Evolutionary conservation across 2,797 vertebrate genomes (phyloP).

Genomic region (Acestrorhynchus altus): DNA sequence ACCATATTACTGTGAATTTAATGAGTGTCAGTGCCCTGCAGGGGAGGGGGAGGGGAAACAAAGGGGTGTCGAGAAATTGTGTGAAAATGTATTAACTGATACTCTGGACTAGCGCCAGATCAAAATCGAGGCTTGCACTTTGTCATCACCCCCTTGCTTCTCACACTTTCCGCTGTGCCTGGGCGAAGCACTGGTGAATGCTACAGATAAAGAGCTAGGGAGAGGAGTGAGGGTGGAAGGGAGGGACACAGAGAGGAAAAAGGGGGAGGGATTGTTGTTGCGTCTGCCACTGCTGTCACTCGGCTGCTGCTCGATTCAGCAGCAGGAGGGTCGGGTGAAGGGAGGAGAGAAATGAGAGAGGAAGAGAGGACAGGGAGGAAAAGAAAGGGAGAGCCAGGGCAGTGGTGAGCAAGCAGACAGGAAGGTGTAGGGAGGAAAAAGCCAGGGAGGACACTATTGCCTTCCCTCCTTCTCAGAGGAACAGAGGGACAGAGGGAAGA

Average conservation of each 20-base stretch:
- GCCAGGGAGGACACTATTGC: constrained; percentile 59
- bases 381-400: constrained; percentile 77
- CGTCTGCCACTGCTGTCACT: constrained; percentile 84
- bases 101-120: constrained; percentile 48
- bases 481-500: constrained; percentile 29
- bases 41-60: constrained; percentile 74
- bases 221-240: constrained; percentile 59
- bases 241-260: constrained; percentile 54
- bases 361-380: constrained; percentile 68
- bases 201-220: constrained; percentile 55
- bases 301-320: constrained; percentile 81
- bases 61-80: constrained; percentile 68
- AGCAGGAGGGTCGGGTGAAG: constrained; percentile 77
- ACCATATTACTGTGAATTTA: constrained; percentile 62
- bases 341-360: constrained; percentile 70
- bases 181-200: constrained; percentile 73
- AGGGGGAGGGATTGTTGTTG: constrained; percentile 74
- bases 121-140: constrained; percentile 56
- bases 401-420: constrained; percentile 74
- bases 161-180: constrained; percentile 68
- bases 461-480: constrained; percentile 42
- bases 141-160: constrained; percentile 61
- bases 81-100: constrained; percentile 58
- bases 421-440: constrained; percentile 62
- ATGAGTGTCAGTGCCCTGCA: constrained; percentile 59